phyloP scores from a whole-genome alignment of 2,888 invertebrate genomes.

The Odiellus spinosus region DNA sequence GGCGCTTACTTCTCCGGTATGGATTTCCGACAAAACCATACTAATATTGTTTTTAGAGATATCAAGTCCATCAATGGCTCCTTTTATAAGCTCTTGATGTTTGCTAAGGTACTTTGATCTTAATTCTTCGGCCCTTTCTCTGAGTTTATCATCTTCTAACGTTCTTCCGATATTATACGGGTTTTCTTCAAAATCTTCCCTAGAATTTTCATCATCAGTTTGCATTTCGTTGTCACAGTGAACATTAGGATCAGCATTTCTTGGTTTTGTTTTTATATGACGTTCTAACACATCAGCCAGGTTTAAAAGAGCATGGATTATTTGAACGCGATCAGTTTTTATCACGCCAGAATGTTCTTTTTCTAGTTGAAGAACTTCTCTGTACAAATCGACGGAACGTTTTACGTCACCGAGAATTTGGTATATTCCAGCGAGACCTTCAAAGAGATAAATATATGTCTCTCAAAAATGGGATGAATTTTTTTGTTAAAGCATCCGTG shows the following conservation, averaged over 20 bases:
- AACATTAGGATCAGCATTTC: background rate
- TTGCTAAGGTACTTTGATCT: slow-evolving; percentile 41
- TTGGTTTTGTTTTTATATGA: slow-evolving; percentile 9
- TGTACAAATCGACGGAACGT: slow-evolving; percentile 43
- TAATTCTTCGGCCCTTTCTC: slow-evolving; percentile 36
- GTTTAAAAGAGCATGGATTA: slow-evolving; percentile 52
- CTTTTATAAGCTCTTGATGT: slow-evolving; percentile 19
- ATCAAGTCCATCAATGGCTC: slow-evolving; percentile 3
- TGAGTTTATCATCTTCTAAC: slow-evolving; percentile 36
- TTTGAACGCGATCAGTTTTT: slow-evolving; percentile 46
- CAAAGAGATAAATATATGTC: slow-evolving; percentile 4
- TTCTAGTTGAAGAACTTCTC: slow-evolving; percentile 40
- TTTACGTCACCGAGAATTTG: slow-evolving; percentile 39
- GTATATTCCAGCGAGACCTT: slow-evolving; percentile 45
- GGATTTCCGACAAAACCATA: background rate
- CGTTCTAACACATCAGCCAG: slow-evolving; percentile 34
- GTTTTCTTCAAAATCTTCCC: background rate
- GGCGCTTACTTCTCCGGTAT: background rate
- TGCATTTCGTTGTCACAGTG: background rate
- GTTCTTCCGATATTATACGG: slow-evolving; percentile 33
- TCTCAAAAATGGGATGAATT: too few relatives aligned
- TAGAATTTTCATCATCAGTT: background rate
- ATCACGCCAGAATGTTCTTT: slow-evolving; percentile 33
- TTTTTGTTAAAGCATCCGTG: too few relatives aligned
- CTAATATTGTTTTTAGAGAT: background rate